Base-by-base conservation (phyloP, 2,888 invertebrate genomes). In the Argyra leucocephala region DNA sequence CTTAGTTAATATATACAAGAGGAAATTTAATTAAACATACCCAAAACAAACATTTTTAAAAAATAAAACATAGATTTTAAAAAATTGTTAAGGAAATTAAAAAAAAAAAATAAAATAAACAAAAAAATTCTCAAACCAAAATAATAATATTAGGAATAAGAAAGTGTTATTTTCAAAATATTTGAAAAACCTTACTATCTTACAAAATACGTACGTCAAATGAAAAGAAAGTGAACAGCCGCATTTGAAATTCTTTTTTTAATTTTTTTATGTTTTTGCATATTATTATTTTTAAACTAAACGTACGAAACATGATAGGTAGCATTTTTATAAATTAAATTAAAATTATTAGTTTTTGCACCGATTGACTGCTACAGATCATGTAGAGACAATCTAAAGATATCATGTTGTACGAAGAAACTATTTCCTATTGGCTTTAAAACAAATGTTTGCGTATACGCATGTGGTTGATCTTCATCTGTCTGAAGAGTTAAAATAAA, bases 391-490 rank as follows among this genome's bases (percentile, higher is more conserved):
- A 96, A 87, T 80, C 96, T 87, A 85, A 96, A 96, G 81, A 93
- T 88, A 82, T 96, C 96, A 81, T 96, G 94, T 82, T 93, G 91
- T 78, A 96, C 89, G 84, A 91, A 95, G 86, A 91, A 96, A 78
- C 89, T 90, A 79, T 85, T 88, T 80, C 87, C 90, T 78, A 90
- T 86, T 72, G 92, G 92, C 83, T 91, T 93, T 83, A 96, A 84
- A 74, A 94, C 88, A 86, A 96, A 96, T 72, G 90, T 90, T 84
- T 97, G 96, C 77, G 88, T 88, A 84, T 93, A 97, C 72, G 91
- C 91, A 80, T 96, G 93, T 72, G 93, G 91, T 76, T 89, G 91
- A 83, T 96, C 96, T 74, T 95, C 94, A 81, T 96, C 95, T 73
- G 94, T 95, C 95, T 96, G 84, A 79, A 64, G 63, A 59, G 31